Percentiles rank a stretch among this genome's conserved stretches.
These are phyloP conservation scores for Magallana angulata DNA, from an alignment of 1,140 invertebrate species.

Conservation along the genomic window DNA sequence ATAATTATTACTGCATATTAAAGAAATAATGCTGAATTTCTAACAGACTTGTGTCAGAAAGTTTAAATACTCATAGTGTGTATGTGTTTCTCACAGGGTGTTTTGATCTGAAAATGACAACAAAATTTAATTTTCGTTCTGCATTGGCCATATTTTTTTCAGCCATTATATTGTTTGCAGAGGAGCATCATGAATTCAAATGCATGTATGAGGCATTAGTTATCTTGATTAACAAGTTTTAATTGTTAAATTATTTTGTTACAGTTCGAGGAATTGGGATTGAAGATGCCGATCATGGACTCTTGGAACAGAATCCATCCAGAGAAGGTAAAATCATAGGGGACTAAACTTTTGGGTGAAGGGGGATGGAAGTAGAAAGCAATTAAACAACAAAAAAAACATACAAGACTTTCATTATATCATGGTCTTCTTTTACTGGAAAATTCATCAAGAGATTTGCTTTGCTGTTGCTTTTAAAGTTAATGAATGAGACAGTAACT, in stretches of 20 bases:
- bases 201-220: neutral
- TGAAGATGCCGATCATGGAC: neutral
- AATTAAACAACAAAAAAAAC: too few species aligned
- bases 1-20: too few species aligned
- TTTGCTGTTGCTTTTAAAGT: neutral
- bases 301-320: neutral
- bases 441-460: conserved; percentile 6
- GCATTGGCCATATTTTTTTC: neutral
- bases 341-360: too few species aligned
- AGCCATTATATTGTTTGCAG: neutral
- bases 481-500: conserved; percentile 17
- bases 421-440: neutral
- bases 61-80: too few species aligned
- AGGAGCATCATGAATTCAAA: neutral
- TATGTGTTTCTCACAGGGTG: too few species aligned
- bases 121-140: too few species aligned
- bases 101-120: too few species aligned
- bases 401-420: neutral
- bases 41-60: too few species aligned
- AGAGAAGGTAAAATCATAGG: neutral
- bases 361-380: too few species aligned
- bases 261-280: neutral
- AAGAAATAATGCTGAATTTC: too few species aligned
- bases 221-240: neutral
- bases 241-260: neutral